These are phyloP conservation scores for Eudasyphora cyanicolor DNA, from an alignment of 2,888 invertebrate species.

Conservation along the genomic window DNA sequence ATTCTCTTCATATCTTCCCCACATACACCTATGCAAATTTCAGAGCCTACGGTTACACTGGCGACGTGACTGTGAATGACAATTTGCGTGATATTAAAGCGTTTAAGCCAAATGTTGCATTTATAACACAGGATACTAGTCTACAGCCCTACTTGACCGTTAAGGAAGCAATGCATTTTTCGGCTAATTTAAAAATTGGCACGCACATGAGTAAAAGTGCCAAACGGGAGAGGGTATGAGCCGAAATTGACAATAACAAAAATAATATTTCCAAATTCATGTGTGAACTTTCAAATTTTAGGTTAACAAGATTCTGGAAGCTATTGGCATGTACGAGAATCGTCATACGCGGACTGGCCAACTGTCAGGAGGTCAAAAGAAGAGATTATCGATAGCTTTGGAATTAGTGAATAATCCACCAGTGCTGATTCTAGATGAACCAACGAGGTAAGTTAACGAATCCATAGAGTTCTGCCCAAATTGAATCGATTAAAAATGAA, in stretches of 20 bases:
- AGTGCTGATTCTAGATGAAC: slow-evolving; percentile 96
- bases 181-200: slow-evolving; percentile 92
- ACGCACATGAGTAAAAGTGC: slow-evolving; percentile 83
- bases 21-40: slow-evolving; percentile 39
- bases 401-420: slow-evolving; percentile 96
- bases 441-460: slow-evolving; percentile 87
- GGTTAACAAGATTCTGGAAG: slow-evolving; percentile 90
- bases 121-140: slow-evolving; percentile 93
- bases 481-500: no score
- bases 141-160: slow-evolving; percentile 92
- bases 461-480: no score
- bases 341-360: slow-evolving; percentile 85
- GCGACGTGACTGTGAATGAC: slow-evolving; percentile 88
- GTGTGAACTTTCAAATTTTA: no score
- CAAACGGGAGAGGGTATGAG: slow-evolving; percentile 85
- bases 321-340: slow-evolving; percentile 86
- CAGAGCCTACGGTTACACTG: slow-evolving; percentile 81
- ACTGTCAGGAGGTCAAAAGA: slow-evolving; percentile 94
- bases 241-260: not conserved
- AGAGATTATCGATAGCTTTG: slow-evolving; percentile 92
- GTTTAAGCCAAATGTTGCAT: slow-evolving; percentile 89
- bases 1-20: not conserved
- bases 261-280: not conserved
- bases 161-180: slow-evolving; percentile 91
- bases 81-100: slow-evolving; percentile 84